Evolutionary conservation across 2,113 vertebrate species (phyloP).

Genomic region (Eulemur rufifrons): DNA sequence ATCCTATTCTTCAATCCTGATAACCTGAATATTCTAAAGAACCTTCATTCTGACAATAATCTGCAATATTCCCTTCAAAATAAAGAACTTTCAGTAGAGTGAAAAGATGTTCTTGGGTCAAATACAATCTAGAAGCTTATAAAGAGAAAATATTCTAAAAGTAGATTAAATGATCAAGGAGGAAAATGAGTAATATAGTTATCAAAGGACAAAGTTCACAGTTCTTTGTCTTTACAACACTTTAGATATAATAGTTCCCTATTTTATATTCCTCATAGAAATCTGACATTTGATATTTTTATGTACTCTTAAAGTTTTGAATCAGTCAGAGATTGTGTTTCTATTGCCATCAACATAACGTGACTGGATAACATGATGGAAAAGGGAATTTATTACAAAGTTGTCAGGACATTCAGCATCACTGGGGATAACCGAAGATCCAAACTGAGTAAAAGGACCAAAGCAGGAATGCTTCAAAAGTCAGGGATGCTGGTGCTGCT

Average conservation of each 20-base stretch:
- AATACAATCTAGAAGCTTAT: background rate
- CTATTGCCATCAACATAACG: background rate
- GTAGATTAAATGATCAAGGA: background rate
- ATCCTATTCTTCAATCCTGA: background rate
- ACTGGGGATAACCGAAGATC: background rate
- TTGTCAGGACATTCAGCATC: background rate
- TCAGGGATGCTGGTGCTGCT: too few species aligned
- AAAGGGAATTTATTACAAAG: constrained; percentile 9
- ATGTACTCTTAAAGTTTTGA: background rate
- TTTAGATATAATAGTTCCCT: background rate
- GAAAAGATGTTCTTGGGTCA: background rate
- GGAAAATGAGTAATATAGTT: background rate
- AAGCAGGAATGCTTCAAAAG: background rate
- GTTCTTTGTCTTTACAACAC: background rate
- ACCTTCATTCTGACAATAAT: background rate
- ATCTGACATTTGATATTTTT: background rate
- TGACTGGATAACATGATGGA: background rate
- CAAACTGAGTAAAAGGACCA: background rate
- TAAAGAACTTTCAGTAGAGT: background rate
- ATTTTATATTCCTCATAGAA: background rate
- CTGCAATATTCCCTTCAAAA: background rate
- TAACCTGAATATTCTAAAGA: background rate
- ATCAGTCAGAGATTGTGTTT: background rate
- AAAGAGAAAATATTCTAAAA: background rate
- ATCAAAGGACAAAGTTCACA: background rate